Conservation (phyloP, 2,113 vertebrate genomes). For the Piliocolobus tephrosceles region DNA sequence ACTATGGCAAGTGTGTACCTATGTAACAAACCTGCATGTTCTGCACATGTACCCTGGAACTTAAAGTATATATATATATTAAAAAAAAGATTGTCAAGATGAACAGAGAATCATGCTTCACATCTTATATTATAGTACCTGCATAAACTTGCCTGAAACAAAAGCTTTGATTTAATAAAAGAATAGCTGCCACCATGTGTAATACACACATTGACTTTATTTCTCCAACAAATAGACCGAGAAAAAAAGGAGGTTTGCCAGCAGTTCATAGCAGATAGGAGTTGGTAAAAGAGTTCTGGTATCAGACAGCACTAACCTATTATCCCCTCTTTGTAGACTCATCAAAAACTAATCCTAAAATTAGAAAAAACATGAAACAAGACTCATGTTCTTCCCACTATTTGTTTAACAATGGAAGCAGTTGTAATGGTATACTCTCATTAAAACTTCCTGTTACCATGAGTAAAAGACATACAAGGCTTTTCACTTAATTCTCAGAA, state of each 20-base stretch:
- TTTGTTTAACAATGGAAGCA: neutral
- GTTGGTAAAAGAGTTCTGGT: neutral
- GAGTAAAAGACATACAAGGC: neutral
- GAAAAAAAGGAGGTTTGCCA: neutral
- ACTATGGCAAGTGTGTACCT: no score
- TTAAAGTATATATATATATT: no score
- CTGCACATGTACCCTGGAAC: no score
- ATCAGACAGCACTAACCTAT: neutral
- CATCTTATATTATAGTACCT: neutral
- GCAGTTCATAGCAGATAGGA: neutral
- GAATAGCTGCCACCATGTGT: neutral
- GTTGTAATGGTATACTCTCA: neutral
- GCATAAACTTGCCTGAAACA: neutral
- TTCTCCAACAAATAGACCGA: neutral
- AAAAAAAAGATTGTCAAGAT: neutral
- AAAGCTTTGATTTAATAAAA: neutral
- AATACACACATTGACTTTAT: neutral
- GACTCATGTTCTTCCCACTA: neutral
- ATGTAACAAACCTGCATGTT: no score
- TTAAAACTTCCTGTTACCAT: neutral
- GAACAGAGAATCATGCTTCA: neutral
- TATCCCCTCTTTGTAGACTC: neutral
- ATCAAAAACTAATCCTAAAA: neutral
- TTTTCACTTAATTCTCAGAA: neutral
- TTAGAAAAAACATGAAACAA: neutral